Base-by-base conservation (phyloP, 2,797 vertebrate genomes). In the Monodelphis domestica region DNA sequence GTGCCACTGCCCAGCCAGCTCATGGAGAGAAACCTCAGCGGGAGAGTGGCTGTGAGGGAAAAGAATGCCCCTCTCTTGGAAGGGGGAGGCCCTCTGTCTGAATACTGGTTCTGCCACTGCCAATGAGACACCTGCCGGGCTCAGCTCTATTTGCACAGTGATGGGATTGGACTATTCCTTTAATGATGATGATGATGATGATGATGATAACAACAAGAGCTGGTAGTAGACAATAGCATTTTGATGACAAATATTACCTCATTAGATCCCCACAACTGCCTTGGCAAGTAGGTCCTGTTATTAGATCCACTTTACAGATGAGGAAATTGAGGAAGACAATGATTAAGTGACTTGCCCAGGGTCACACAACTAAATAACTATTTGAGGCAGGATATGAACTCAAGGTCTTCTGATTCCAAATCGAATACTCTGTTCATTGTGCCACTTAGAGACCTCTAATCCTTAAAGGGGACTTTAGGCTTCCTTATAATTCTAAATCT, bases 121-220 rank as follows among this genome's bases (percentile, higher is more conserved):
- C 59, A 14, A 59, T 1, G 14, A n/a, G 33, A 15, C 1, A 0
- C 33, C 5, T 14, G 1, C 14, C 12, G 4, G 4, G 33, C 0
- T 63, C 33, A n/a, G 59, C 59, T 14, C 14, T 1, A 15, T n/a
- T 63, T n/a, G 1, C 4, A 17, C 5, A n/a, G 6, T 17, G 59
- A 17, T 17, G 33, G 59, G 1, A n/a, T 53, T 59, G 12, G 12
- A 33, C 57, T 4, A 0, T 12, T 59, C 30, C 12, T 2, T 33
- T 59, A 59, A 4, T 63, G 33, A 30, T 63, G 33, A 29, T 63
- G 30, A 12, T 63, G 59, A 12, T 63, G 59, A 1, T 70, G n/a
- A 2, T 63, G 33, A 14, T 38, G 63, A 70, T 33, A 63, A 38
- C 70, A n/a, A 17, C 1, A 9, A 21, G n/a, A 38, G 6, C 30